Conservation (phyloP, 1,140 invertebrate species). For the Artemia franciscana region DNA sequence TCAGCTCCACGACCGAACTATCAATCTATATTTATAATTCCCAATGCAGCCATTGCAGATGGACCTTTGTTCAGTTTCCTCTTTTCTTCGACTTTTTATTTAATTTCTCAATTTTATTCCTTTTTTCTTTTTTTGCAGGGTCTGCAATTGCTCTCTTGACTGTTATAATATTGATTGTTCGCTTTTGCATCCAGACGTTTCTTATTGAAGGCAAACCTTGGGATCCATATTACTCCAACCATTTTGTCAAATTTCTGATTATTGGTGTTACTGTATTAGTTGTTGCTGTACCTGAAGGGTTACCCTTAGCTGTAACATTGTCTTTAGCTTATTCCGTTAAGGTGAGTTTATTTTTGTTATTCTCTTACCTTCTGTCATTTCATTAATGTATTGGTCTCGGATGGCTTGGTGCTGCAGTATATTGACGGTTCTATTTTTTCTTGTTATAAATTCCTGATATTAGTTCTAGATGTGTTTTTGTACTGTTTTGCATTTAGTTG, state of each 20-base stretch:
- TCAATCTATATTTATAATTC: too few relatives aligned
- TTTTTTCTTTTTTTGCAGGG: slow-evolving; percentile 25
- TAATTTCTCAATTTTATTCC: neutral
- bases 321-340: slow-evolving; percentile 97
- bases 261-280: slow-evolving; percentile 99
- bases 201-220: slow-evolving; percentile 45
- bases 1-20: too few relatives aligned
- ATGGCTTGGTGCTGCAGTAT: too few relatives aligned
- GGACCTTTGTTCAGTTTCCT: too few relatives aligned
- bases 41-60: too few relatives aligned
- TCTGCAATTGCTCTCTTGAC: slow-evolving; percentile 92
- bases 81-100: neutral
- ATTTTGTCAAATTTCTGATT: slow-evolving; percentile 89
- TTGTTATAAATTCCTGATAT: too few relatives aligned
- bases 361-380: neutral
- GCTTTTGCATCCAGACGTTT: slow-evolving; percentile 80
- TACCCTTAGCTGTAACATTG: slow-evolving; percentile 89
- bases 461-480: too few relatives aligned
- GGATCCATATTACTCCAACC: slow-evolving; percentile 56
- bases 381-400: slow-evolving; percentile 1
- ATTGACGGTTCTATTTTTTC: too few relatives aligned
- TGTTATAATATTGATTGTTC: slow-evolving; percentile 81
- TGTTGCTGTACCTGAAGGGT: slow-evolving; percentile 93
- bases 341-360: slow-evolving; percentile 29
- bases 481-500: too few relatives aligned